These are phyloP conservation scores for Drosophila tanythrix DNA, from an alignment of 2,888 invertebrate genomes.

Conservation along the genomic window DNA sequence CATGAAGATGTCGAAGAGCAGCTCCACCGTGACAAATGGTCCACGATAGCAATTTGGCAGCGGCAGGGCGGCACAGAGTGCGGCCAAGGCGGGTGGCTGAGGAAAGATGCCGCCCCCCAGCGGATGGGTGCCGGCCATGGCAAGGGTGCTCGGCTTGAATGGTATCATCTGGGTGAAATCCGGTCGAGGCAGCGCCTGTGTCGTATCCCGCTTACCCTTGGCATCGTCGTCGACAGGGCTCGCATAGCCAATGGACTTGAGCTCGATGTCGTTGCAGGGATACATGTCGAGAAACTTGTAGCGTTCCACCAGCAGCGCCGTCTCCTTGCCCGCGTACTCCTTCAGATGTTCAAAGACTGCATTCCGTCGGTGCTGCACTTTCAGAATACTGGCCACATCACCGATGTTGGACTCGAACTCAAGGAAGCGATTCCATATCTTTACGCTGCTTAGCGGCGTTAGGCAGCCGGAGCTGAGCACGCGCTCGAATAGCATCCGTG, in stretches of 20 bases:
- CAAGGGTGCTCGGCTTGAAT: constrained; percentile 96
- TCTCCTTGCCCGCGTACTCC: constrained; percentile 98
- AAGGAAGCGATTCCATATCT: constrained; percentile 99
- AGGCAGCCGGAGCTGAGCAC: constrained; percentile 96
- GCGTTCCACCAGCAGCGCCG: constrained; percentile 97
- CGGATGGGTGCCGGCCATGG: constrained; percentile 92
- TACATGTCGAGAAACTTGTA: constrained; percentile 98
- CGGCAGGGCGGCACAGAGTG: constrained; percentile 94
- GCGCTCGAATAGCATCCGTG: constrained; percentile 99
- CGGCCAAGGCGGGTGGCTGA: constrained; percentile 95
- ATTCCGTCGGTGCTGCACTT: constrained; percentile 97
- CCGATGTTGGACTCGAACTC: constrained; percentile 99
- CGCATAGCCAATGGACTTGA: constrained; percentile 94
- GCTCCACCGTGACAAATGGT: constrained; percentile 97
- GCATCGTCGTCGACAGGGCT: constrained; percentile 36
- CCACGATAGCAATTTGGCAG: constrained; percentile 97
- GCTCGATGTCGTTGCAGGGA: constrained; percentile 96
- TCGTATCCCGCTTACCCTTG: constrained; percentile 73
- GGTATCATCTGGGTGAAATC: constrained; percentile 99
- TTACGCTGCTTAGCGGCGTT: constrained; percentile 96
- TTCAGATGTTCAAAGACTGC: constrained; percentile 96
- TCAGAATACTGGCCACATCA: constrained; percentile 97
- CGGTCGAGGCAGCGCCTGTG: constrained; percentile 87
- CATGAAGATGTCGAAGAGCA: constrained; percentile 94
- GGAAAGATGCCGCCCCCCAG: constrained; percentile 96